Base-by-base conservation (phyloP, 1,140 invertebrate genomes). In the Bombus fervidus region DNA sequence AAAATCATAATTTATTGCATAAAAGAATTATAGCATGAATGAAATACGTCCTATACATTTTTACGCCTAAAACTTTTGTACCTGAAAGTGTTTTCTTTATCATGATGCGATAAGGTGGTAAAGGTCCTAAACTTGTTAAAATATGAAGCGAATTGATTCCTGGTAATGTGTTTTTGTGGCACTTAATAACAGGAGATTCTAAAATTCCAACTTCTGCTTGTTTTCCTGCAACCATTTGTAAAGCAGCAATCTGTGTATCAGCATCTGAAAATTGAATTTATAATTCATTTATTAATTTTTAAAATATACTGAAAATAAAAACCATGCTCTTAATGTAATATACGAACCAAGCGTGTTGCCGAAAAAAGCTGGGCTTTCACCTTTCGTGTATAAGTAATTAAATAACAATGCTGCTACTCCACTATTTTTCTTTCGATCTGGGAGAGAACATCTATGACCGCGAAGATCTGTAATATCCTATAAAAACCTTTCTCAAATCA, bases 41-140 rank as follows among this genome's bases (percentile, higher is more conserved):
- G 28, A 84, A 53, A 41, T 6, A 34, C 31, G 77, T 74, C 37
- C 2, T n/a, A 81, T 53, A 37, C 34, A 59, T 59, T 59, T 83
- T 59, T 84, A 22, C 28, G 12, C 3, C 13, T 81, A 3, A 22
- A 59, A 31, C 10, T n/a, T 37, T 4, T 57, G 37, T 93, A 96
- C 96, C 93, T 91, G 94, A 64, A 53, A 96, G 79, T 31, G 92
- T 93, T n/a, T 92, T 94, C 71, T 95, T 96, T 28, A 95, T 89
- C 75, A 96, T 93, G 62, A 96, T 95, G 3, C 95, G 94, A 85
- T 96, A 96, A 1, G 96, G 95, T 13, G 96, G 95, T 22, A 96
- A 84, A 47, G 96, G 96, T 31, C 96, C 96, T 78, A 96, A 91
- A 39, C 96, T 96, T 8, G 91, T 92, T 47, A 96, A 89, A 25